Evolutionary conservation across 2,797 vertebrate genomes (phyloP), one percentile per base, ranked within the genome.

Genomic region (Gorsachius magnificus): DNA sequence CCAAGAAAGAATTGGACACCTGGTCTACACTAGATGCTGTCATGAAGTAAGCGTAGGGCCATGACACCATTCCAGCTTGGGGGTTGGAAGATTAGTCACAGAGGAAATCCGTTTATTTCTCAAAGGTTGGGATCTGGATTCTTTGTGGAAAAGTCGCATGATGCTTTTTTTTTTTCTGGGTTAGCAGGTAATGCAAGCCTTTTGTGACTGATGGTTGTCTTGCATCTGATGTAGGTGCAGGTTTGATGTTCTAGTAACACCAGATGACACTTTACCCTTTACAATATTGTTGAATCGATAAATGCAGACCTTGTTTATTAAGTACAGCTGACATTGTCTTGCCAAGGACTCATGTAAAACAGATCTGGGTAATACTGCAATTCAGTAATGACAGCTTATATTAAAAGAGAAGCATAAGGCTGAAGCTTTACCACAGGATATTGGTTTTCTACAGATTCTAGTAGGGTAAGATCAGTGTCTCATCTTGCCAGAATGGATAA

Each of bases 241-340:
- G 95, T 93, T 95, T 96, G 94, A 77, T 96, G 92, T 96, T 96
- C 87, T 83, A 83, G 58, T 93, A 97, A 96, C 87, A 79, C 82
- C 85, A 96, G 95, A 94, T 96, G 94, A 98, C 94, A 90, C 61
- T 96, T 97, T 90, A 91, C 65, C 94, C 97, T 97, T 96, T 91
- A 87, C 95, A 90, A 75, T 87, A 83, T 75, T 45, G 28, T 87
- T 96, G 96, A 96, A 95, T 98, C 43, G 6, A 94, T 97, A 94
- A 90, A 92, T 92, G 90, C 89, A 93, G 93, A 91, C 72, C 79
- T 60, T 95, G 85, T 95, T 96, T 97, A 97, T 97, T 97, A 97
- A 97, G 66, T 78, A 88, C 97, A 95, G 87, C 93, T 96, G 97
- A 97, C 79, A 80, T 4, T 36, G 86, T 74, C 97, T 96, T 95